Base-by-base conservation (phyloP, 2,888 invertebrate genomes). In the Linnaemya vulpina region DNA sequence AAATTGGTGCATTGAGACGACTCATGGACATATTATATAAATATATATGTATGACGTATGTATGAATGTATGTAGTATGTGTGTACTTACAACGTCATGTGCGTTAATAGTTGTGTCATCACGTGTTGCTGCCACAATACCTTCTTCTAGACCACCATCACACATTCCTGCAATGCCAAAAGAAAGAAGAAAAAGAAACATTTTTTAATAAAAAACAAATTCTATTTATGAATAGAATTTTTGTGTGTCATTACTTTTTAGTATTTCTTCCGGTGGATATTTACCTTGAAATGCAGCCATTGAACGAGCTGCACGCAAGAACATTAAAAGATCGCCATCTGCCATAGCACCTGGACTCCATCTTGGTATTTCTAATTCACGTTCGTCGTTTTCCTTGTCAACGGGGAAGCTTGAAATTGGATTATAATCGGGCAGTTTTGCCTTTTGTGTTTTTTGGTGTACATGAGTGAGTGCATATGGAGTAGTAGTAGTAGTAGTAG, bases 51-150 rank as follows among this genome's bases (percentile, higher is more conserved):
- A 40, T 30, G 30, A n/a, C 30, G 17, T 9, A 67, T 53, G 22
- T 15, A 40, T 40, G 25, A 2, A 43, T 38, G 38, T 51, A 40
- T 74, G 38, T 17, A 55, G 51, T 25, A 22, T 51, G 20, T 35
- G 0, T 53, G 9, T 87, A 93, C 94, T 93, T 93, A 96, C 96
- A 92, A 97, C 97, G 93, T 98, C 97, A 90, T 98, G 94, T 87
- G 99, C 99, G 94, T 98, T 98, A 91, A 98, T 97, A 89, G 99
- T 99, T 83, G 98, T 99, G 93, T 98, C 98, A 93, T 99, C 99
- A 92, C 98, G 95, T 90, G 98, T 97, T 90, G 98, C 99, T 88
- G 98, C 98, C 90, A 97, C 96, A 93, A 98, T 98, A 90, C 98
- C 98, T 93, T 99, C 98, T 93, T 98, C 98, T 75, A 98, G 97